Base-by-base conservation (phyloP, 2,113 vertebrate species). In the Penelope pileata region DNA sequence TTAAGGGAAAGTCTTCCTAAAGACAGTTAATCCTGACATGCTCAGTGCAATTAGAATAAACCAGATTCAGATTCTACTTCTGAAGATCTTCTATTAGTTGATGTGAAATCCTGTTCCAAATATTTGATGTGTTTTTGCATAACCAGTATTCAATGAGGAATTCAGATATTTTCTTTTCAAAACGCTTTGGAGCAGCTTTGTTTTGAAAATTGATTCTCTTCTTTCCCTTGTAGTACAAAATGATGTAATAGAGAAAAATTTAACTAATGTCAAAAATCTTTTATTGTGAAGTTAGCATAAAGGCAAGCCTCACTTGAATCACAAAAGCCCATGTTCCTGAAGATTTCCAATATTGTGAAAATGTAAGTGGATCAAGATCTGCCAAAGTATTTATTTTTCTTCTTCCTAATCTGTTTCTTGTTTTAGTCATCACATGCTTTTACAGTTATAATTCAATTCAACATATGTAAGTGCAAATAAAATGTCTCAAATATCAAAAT, bases 51-150 rank as follows among this genome's bases (percentile, higher is more conserved):
- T 30, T 26, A 54, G 29, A 16, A 54, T 54, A 30, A 18, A 54
- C 30, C 53, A 54, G 53, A 32, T 32, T 54, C 16, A 29, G 51
- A 54, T 54, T 54, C 60, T 62, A n/a, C 23, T 43, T 79, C 34
- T 36, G 36, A 90, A 68, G 19, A 12, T 36, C 0, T 0, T 50
- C 16, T 51, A 6, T 59, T n/a, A 29, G 15, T 14, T 60, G 48
- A 30, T 29, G 9, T 54, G 34, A 75, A 79, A 79, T 79, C 82
- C 22, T 7, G 0, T 16, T 45, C 38, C 10, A 42, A 38, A 4
- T 9, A 42, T 72, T 85, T 29, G 22, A 30, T 32, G 1, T 48
- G 3, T 14, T 87, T 84, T 82, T 82, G 6, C 15, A 15, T 79
- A 54, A 67, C 81, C 21, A 9, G 78, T 72, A 10, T 60, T 85